These are phyloP conservation scores for Tipula helvola DNA, from an alignment of 2,888 invertebrate species.

Conservation along the genomic window DNA sequence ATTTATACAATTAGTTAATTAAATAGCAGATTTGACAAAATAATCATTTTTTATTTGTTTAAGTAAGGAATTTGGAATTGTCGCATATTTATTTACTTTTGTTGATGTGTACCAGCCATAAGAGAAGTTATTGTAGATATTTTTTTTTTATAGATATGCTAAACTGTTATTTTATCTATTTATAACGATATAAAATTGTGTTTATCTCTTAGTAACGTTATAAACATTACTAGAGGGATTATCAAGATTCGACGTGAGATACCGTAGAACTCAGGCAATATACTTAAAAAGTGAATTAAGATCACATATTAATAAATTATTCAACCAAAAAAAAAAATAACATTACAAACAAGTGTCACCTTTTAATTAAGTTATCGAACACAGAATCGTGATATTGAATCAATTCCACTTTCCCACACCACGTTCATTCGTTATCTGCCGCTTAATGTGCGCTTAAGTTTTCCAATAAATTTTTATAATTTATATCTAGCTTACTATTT, in stretches of 20 bases:
- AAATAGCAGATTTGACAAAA: not conserved
- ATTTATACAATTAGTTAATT: not conserved
- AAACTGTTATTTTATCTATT: not conserved
- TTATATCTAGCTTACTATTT: not conserved
- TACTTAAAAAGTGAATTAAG: not conserved
- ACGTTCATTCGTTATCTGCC: not conserved
- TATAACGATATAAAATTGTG: not conserved
- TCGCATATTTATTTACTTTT: not conserved
- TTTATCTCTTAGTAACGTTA: not conserved
- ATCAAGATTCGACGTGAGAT: not conserved
- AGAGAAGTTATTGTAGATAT: not conserved
- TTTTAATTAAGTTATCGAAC: not conserved
- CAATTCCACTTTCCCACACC: not conserved
- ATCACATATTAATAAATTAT: too few species aligned
- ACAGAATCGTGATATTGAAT: not conserved
- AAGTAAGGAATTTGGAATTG: not conserved
- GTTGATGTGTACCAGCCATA: not conserved
- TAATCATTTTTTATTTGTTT: not conserved
- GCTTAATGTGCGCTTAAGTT: not conserved
- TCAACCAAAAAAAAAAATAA: not conserved
- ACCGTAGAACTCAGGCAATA: not conserved
- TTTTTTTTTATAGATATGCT: not conserved
- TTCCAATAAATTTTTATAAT: not conserved
- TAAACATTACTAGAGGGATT: not conserved
- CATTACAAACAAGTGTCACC: not conserved